Conservation (phyloP, 2,797 vertebrate species). For the Rachycentron canadum region DNA sequence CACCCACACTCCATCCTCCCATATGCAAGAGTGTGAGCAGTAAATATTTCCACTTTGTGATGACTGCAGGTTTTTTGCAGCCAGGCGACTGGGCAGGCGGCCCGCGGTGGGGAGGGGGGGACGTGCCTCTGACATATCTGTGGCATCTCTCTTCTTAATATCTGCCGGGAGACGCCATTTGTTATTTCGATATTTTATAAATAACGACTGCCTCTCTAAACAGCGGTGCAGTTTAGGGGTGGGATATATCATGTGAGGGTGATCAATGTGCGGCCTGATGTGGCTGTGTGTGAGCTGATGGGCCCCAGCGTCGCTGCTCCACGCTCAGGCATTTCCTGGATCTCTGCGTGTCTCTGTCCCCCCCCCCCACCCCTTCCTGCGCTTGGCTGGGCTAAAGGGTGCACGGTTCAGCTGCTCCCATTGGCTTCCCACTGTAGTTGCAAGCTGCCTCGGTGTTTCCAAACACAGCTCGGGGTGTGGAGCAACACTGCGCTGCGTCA, state of each 20-base stretch:
- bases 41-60: constrained; percentile 88
- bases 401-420: constrained; percentile 81
- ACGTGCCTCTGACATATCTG: constrained; percentile 79
- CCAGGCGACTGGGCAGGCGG: constrained; percentile 78
- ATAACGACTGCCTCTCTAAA: constrained; percentile 81
- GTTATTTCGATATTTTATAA: constrained; percentile 87
- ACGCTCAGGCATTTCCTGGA: constrained; percentile 82
- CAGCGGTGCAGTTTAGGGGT: constrained; percentile 79
- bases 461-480: constrained; percentile 82
- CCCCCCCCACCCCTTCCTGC: constrained; percentile 17
- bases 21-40: constrained; percentile 73
- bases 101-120: constrained; percentile 61
- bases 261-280: constrained; percentile 73
- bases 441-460: constrained; percentile 76
- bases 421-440: constrained; percentile 69
- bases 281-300: constrained; percentile 47
- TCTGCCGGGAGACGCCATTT: constrained; percentile 77
- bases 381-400: constrained; percentile 75
- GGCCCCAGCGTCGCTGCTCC: constrained; percentile 40
- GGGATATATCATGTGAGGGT: constrained; percentile 74
- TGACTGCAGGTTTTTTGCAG: constrained; percentile 84
- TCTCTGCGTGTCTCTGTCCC: constrained; percentile 65
- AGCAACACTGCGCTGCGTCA: constrained; percentile 82
- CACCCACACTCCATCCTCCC: constrained; percentile 68
- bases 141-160: constrained; percentile 84